These are phyloP conservation scores for Acrocephalus kingi DNA, from an alignment of 2,113 vertebrate species.

Conservation along the genomic window DNA sequence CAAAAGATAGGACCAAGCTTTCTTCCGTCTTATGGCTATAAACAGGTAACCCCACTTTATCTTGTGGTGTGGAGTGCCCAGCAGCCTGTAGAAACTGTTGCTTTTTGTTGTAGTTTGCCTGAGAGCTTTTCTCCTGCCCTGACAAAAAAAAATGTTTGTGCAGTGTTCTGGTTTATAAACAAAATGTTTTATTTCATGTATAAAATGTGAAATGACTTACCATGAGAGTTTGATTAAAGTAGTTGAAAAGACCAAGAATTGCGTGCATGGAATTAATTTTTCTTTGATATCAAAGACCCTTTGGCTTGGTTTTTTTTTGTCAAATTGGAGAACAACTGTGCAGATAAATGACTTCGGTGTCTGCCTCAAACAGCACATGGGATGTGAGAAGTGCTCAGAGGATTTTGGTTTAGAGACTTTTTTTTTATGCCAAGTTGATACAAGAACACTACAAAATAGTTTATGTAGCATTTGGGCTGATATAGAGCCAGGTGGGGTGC, in stretches of 20 bases:
- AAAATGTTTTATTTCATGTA: not conserved
- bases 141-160: not conserved
- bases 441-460: not conserved
- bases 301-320: constrained; percentile 11
- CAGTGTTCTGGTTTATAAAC: constrained; percentile 23
- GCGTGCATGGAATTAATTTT: not conserved
- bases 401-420: not conserved
- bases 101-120: not conserved
- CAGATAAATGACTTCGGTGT: not conserved
- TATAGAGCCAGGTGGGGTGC: not conserved
- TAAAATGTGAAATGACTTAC: constrained; percentile 7
- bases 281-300: constrained; percentile 26
- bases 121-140: not conserved
- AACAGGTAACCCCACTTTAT: not conserved
- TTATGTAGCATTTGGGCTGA: not conserved
- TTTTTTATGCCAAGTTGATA: not conserved
- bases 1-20: not conserved
- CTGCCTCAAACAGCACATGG: not conserved
- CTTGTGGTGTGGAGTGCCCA: not conserved
- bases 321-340: not conserved
- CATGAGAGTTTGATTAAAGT: constrained; percentile 20
- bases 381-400: not conserved
- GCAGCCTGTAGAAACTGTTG: not conserved
- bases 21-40: not conserved
- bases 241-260: constrained; percentile 17